phyloP scores from a whole-genome alignment of 2,797 vertebrate species.

The Acridotheres tristis region DNA sequence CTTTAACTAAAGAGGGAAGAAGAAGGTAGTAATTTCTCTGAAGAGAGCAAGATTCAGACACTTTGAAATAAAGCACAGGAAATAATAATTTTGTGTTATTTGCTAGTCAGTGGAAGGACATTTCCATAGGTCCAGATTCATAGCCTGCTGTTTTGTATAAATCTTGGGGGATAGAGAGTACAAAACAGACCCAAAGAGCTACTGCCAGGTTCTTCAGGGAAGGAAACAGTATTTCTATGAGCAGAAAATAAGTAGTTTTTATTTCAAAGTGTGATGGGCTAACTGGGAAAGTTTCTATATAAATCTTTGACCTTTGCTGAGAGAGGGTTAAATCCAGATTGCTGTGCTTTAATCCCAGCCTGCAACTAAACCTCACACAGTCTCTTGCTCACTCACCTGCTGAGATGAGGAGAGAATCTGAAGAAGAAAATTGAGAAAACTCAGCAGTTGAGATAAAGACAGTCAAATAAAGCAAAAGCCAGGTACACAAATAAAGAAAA shows the following conservation, averaged over 20 bases:
- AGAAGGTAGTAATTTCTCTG: not conserved
- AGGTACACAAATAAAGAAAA: not conserved
- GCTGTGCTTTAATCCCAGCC: not conserved
- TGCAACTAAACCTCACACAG: not conserved
- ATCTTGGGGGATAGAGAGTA: not conserved
- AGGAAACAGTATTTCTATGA: not conserved
- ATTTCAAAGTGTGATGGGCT: not conserved
- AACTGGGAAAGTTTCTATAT: not conserved
- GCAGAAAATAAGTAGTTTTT: not conserved
- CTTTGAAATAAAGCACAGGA: not conserved
- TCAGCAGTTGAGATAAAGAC: not conserved
- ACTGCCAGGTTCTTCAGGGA: not conserved
- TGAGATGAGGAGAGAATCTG: not conserved
- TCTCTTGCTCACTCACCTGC: not conserved
- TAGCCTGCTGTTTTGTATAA: not conserved
- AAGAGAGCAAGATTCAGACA: not conserved
- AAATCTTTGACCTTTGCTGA: not conserved
- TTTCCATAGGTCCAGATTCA: not conserved
- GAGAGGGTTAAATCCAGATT: not conserved
- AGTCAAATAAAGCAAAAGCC: not conserved
- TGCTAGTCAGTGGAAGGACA: not conserved
- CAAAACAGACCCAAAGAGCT: not conserved
- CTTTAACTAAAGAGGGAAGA: not conserved
- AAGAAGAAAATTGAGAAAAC: not conserved
- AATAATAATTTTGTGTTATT: not conserved